Evolutionary conservation across 2,113 vertebrate species (phyloP), one percentile per base, ranked within the genome.

Genomic region (Protomyctophum bolini): DNA sequence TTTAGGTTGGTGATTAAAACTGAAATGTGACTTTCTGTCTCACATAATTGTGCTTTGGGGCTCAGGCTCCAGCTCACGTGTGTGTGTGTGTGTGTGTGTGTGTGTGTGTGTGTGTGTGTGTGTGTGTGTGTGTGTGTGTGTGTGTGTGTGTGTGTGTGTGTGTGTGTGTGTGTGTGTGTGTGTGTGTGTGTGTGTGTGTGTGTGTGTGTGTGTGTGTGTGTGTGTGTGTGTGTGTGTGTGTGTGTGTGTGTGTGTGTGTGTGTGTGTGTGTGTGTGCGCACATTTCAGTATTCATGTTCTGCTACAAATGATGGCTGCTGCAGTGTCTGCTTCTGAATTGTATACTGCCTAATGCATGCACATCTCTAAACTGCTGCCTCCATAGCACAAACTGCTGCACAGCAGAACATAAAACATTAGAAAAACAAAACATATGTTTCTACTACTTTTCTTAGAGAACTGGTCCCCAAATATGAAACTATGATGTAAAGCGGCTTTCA

Each of bases 1-100:
- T 63, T 61, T 12, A 54, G n/a, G 11, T 11, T 54, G 52, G 8
- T 6, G 33, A 41, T 41, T 41, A 41, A 41, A 41, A 41, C 33
- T 41, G 33, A 41, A 41, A 41, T 63, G 46, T 63, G 6, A 52
- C 12, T 54, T 54, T 66, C 33, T 65, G 67, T 79, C 62, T 78
- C 68, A 55, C 60, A 60, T 77, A 83, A 80, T 69, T 66, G 66
- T 83, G 72, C 86, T 87, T 70, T 72, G 73, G 80, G 68, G 79
- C 71, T 86, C 63, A 48, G 86, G 75, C 85, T 91, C 89, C 88
- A 90, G 90, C 84, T 89, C 89, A 84, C 47, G 89, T 78, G 71
- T 61, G 60, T 83, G 14, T 66, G 11, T 69, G 46, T 60, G 10
- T 51, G 21, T 11, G 33, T 68, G 66, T 58, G 51, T 45, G 65